Conservation (phyloP, 2,797 vertebrate species). For the Amblyopsis hoosieri region DNA sequence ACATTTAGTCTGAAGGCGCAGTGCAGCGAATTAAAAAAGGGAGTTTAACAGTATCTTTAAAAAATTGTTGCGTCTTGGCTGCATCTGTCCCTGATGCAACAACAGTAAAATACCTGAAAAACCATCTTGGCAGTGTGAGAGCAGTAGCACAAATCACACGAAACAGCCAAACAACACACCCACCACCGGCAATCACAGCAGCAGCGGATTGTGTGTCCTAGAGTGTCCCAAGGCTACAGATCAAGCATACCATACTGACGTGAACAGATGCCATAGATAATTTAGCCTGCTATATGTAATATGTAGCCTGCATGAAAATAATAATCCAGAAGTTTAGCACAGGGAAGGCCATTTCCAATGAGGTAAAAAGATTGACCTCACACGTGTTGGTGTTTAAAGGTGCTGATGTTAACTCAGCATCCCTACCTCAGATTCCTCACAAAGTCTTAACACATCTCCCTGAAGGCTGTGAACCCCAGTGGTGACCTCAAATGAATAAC, state of each 20-base stretch:
- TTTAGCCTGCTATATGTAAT: constrained; percentile 40
- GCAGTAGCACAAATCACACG: constrained; percentile 3
- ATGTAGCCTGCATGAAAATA: constrained; percentile 16
- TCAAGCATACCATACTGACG: constrained; percentile 23
- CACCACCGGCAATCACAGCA: not conserved
- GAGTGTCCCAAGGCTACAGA: constrained; percentile 34
- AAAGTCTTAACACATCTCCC: constrained; percentile 31
- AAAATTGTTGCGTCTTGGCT: constrained; percentile 7
- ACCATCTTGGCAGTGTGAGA: constrained; percentile 28
- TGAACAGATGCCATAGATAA: constrained; percentile 28
- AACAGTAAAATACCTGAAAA: constrained; percentile 13
- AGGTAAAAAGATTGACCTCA: constrained; percentile 68
- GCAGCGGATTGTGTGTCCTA: constrained; percentile 1
- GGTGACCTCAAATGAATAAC: constrained; percentile 45
- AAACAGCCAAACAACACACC: constrained; percentile 3
- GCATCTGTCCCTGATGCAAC: constrained; percentile 31
- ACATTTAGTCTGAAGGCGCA: constrained; percentile 11
- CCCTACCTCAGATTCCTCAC: constrained; percentile 37
- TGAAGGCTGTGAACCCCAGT: constrained; percentile 19
- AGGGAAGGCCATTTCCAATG: constrained; percentile 9
- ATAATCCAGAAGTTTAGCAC: not conserved
- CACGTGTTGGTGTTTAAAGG: constrained; percentile 50
- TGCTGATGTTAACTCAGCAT: constrained; percentile 39
- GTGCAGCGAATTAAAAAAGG: constrained; percentile 18
- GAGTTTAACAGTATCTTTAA: not conserved